Evolutionary conservation across 2,888 invertebrate species (phyloP), one percentile per base, ranked within the genome.

Genomic region (Zaprionus lineosus): DNA sequence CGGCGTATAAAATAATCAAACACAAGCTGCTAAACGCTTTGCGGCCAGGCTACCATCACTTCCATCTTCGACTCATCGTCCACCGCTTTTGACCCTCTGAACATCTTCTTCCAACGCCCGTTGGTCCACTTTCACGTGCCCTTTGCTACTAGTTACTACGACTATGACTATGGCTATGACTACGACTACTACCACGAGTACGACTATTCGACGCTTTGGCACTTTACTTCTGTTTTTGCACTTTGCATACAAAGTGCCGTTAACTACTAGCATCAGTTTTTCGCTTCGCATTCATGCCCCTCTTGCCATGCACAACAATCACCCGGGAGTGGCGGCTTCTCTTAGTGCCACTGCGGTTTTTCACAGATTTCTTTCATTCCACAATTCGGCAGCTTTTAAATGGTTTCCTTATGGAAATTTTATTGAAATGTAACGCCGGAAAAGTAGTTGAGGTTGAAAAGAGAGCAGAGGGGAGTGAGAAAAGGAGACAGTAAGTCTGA

Each of bases 211-310:
- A 19, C 18, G 56, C 15, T 47, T 12, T 64, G 67, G 61, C 58
- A 62, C 71, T 74, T 71, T 56, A 63, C 66, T 81, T 84, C 71
- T 65, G 65, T 68, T 84, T 82, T 83, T 79, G 78, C 86, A 87
- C 79, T 87, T 87, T 88, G 88, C 87, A 87, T 88, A 87, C 78
- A 87, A 87, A 87, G 86, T 86, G 74, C 74, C 81, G 74, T 86
- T 86, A 84, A 87, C 83, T 81, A 79, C 74, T 74, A 60, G 84
- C 74, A 82, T 71, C 81, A 76, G 73, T 81, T 76, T 73, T 70
- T n/a, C n/a, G 53, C 21, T 51, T 64, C 76, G 53, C 64, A 81
- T n/a, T n/a, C n/a, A n/a, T n/a, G n/a, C n/a, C n/a, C n/a, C n/a
- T n/a, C n/a, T n/a, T n/a, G n/a, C n/a, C n/a, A n/a, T n/a, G n/a